Conservation (phyloP, 1,140 invertebrate genomes). For the Trichogramma pretiosum region DNA sequence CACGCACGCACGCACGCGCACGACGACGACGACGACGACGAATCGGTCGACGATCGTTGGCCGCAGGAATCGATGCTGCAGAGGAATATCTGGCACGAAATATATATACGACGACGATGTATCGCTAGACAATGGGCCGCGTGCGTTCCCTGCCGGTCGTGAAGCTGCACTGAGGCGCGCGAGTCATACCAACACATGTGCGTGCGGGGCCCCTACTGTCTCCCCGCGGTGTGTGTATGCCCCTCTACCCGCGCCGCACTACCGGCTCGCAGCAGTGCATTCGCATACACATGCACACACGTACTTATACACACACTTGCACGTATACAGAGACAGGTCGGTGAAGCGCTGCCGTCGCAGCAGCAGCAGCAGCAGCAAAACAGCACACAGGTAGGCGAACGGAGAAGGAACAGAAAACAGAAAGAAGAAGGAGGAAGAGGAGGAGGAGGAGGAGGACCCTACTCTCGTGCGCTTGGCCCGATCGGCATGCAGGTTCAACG, state of each 20-base stretch:
- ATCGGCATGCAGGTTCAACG: too few relatives aligned
- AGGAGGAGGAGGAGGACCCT: too few relatives aligned
- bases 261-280: slow-evolving; percentile 11
- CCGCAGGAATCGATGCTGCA: too few relatives aligned
- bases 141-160: slow-evolving; percentile 46
- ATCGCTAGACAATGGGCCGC: slow-evolving; percentile 37
- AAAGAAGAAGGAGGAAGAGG: neutral
- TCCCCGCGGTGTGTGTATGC: slow-evolving; percentile 2
- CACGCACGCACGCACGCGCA: too few relatives aligned
- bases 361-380: neutral
- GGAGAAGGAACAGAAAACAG: slow-evolving; percentile 14
- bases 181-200: slow-evolving; percentile 44
- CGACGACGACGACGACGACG: too few relatives aligned
- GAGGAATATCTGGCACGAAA: too few relatives aligned
- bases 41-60: too few relatives aligned
- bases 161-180: slow-evolving; percentile 45
- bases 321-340: neutral
- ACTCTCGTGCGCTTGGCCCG: too few relatives aligned
- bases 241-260: slow-evolving; percentile 10
- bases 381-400: slow-evolving; percentile 1
- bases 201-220: slow-evolving; percentile 22
- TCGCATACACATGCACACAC: neutral
- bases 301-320: slow-evolving; percentile 1
- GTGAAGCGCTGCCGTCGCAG: neutral
- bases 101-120: slow-evolving; percentile 9